Base-by-base conservation (phyloP, 2,888 invertebrate genomes). In the Aleiodes leptofemur region DNA sequence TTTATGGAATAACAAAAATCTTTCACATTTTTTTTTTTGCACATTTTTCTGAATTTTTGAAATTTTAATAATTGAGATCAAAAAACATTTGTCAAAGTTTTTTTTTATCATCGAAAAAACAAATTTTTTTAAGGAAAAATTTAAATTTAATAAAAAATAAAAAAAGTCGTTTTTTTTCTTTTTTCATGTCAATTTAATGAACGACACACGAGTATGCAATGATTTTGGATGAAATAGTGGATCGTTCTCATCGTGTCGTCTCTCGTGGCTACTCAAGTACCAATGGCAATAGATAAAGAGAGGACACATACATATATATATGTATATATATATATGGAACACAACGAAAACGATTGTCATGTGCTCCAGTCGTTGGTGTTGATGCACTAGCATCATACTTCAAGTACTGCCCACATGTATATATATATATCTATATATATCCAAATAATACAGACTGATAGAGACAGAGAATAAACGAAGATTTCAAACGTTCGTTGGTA, bases 221-320 rank as follows among this genome's bases (percentile, higher is more conserved):
- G 64, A 64, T 64, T 64, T 64, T 48, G 56, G 55, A 55, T 38
- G 56, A 16, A 69, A 56, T 69, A 34, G 56, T 55, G 43, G 55
- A 69, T 56, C 43, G 50, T 50, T 66, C 61, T 66, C 61, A 31
- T 53, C 50, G 53, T 53, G 68, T 66, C 48, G 66, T 66, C 55
- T 23, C n/a, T 59, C 70, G 69, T 59, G n/a, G 71, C 4, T 14
- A n/a, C 31, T 71, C 59, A 48, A 77, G 74, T 76, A 64, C 73
- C 72, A 55, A 72, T 56, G 16, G 56, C 68, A 61, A 48, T 50
- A 16, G 53, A 38, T 43, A 68, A 68, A 50, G 68, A 51, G 76
- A 64, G 74, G 74, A 57, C 56, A n/a, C 56, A n/a, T 43, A 38
- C 31, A 34, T 4, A 16, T 23, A 23, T 23, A 23, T 23, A 23